phyloP scores from a whole-genome alignment of 2,797 vertebrate species.

The Pseudomugil tenellus region DNA sequence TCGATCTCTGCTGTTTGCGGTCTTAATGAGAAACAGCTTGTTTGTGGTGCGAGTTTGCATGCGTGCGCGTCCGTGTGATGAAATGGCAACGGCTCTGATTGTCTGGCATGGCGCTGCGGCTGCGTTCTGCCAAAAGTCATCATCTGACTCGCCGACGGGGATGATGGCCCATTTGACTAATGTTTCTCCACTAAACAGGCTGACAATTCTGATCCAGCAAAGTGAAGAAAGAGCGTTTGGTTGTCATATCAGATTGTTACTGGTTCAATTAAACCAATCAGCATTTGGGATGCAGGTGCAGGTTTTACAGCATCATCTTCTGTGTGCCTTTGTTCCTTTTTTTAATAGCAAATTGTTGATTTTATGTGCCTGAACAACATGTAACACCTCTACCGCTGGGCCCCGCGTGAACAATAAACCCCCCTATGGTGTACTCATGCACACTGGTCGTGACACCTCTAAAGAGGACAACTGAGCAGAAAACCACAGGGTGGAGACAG shows the following conservation, averaged over 20 bases:
- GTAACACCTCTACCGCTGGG: conserved; percentile 41
- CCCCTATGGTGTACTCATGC: conserved; percentile 43
- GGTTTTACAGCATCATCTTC: conserved; percentile 1
- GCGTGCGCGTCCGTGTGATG: conserved; percentile 41
- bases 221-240: conserved; percentile 26
- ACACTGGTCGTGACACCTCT: conserved; percentile 53
- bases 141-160: conserved; percentile 68
- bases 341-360: conserved; percentile 21
- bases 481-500: conserved; percentile 49
- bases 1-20: conserved; percentile 47
- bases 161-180: conserved; percentile 75
- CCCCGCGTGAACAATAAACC: conserved; percentile 43
- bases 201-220: conserved; percentile 40
- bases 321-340: conserved; percentile 17
- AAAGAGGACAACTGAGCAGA: conserved; percentile 50
- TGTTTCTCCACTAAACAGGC: conserved; percentile 49
- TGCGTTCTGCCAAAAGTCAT: conserved; percentile 71
- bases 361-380: conserved; percentile 16
- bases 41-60: conserved; percentile 46
- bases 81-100: conserved; percentile 70
- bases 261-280: conserved; percentile 18
- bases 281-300: conserved; percentile 23
- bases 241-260: conserved; percentile 38
- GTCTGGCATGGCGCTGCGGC: conserved; percentile 65
- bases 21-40: conserved; percentile 75